These are phyloP conservation scores for Thamnophis elegans DNA, from an alignment of 2,797 vertebrate species.

Conservation along the genomic window DNA sequence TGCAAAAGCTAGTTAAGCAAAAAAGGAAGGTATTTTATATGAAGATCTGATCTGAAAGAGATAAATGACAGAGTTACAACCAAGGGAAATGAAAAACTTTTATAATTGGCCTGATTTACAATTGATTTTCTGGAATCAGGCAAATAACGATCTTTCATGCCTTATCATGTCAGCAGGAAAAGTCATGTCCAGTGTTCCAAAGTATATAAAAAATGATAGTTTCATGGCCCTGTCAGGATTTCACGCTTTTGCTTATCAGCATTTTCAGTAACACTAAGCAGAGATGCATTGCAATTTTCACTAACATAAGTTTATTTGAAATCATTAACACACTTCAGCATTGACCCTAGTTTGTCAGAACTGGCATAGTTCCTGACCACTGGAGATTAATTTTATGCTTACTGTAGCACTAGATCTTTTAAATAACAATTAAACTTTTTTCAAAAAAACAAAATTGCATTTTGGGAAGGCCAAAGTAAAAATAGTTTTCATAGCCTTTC, in stretches of 20 bases:
- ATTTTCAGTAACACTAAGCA: constrained; percentile 32
- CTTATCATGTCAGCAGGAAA: constrained; percentile 31
- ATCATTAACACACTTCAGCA: constrained; percentile 22
- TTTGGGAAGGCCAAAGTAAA: constrained; percentile 10
- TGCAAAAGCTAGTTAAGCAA: constrained; percentile 22
- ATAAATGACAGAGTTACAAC: constrained; percentile 7
- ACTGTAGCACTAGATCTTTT: constrained; percentile 25
- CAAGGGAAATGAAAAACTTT: constrained; percentile 15
- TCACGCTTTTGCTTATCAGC: constrained; percentile 19
- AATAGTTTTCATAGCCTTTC: neutral
- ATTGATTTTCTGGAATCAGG: constrained; percentile 36
- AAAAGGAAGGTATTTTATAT: constrained; percentile 14
- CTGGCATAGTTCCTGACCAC: constrained; percentile 14
- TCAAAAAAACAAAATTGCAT: constrained; percentile 9
- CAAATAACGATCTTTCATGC: constrained; percentile 14
- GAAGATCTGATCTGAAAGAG: constrained; percentile 21
- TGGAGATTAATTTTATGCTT: constrained; percentile 36
- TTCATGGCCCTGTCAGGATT: constrained; percentile 16
- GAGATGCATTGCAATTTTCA: constrained; percentile 36
- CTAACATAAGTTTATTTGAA: constrained; percentile 28
- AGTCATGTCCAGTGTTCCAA: constrained; percentile 25
- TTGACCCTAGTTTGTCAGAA: constrained; percentile 24
- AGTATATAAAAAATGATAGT: constrained; percentile 28
- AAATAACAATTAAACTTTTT: constrained; percentile 29
- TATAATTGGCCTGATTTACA: constrained; percentile 17